Percentiles rank a stretch among this genome's conserved stretches.
These are phyloP conservation scores for Oikopleura vanhoeffeni DNA, from an alignment of 23 tunicate genomes.

Conservation along the genomic window DNA sequence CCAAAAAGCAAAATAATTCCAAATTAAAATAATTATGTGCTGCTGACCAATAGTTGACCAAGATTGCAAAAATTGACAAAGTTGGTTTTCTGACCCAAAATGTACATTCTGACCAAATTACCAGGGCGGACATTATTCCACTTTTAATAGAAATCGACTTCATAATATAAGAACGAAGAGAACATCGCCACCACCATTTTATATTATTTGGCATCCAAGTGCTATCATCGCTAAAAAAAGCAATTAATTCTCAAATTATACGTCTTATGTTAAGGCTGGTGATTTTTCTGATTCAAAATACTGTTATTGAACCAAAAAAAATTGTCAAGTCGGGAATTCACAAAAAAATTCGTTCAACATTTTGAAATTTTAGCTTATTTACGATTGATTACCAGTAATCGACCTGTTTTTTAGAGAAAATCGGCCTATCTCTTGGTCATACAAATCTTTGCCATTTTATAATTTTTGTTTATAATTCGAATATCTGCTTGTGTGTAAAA, in stretches of 20 bases:
- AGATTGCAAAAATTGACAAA: slow-evolving; percentile 76
- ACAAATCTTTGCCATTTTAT: no score
- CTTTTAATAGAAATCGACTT: slow-evolving; percentile 29
- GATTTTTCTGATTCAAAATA: no score
- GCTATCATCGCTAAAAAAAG: neutral
- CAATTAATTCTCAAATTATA: neutral
- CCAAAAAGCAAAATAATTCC: slow-evolving; percentile 58
- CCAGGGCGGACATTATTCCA: slow-evolving; percentile 45
- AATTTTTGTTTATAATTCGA: no score
- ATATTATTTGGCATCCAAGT: neutral
- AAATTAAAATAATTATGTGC: slow-evolving; percentile 56
- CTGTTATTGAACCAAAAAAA: no score
- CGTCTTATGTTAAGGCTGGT: no score
- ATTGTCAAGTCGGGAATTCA: no score
- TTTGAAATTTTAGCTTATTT: no score
- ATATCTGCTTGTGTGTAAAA: no score
- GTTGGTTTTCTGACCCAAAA: slow-evolving; percentile 70
- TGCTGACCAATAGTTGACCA: slow-evolving; percentile 37
- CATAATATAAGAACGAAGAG: slow-evolving; percentile 24
- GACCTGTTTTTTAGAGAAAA: no score
- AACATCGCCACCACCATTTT: slow-evolving; percentile 83
- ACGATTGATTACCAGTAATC: no score
- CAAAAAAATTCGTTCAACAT: no score
- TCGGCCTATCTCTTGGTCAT: no score
- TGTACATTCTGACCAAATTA: slow-evolving; percentile 95